Conservation (phyloP, 1,140 invertebrate genomes). For the Magallana gigas region DNA sequence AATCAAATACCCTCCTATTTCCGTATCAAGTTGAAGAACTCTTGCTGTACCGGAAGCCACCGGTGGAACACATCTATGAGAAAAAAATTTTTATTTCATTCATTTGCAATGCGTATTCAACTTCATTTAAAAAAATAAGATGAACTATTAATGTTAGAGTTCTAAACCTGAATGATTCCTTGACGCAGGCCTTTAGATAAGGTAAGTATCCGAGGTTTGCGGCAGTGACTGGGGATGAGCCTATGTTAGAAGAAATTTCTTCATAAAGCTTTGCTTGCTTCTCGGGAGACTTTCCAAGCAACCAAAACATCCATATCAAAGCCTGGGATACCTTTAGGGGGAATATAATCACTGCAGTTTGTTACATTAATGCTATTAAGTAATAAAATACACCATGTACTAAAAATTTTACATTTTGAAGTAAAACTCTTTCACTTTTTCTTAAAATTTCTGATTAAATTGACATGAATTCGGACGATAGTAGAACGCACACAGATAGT, state of each 20-base stretch:
- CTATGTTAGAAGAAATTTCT: slow-evolving; percentile 84
- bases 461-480: no score
- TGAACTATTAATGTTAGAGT: no score
- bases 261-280: slow-evolving; percentile 81
- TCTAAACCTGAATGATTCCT: slow-evolving; percentile 86
- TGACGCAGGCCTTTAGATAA: slow-evolving; percentile 89
- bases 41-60: slow-evolving; percentile 71
- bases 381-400: no score
- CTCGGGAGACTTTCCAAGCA: slow-evolving; percentile 85
- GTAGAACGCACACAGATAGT: no score
- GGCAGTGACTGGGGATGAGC: slow-evolving; percentile 81
- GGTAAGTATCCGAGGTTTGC: slow-evolving; percentile 83
- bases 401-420: no score
- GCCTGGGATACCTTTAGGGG: slow-evolving; percentile 87
- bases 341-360: no score
- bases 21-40: slow-evolving; percentile 68
- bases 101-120: no score
- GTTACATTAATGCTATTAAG: no score
- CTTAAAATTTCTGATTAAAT: no score
- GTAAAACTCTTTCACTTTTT: no score
- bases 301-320: slow-evolving; percentile 88
- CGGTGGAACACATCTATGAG: slow-evolving; percentile 80
- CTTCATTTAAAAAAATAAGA: no score
- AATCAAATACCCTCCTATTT: slow-evolving; percentile 74
- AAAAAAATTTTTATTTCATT: no score